Evolutionary conservation across 2,113 vertebrate species (phyloP).

Genomic region (Eidolon helvum): DNA sequence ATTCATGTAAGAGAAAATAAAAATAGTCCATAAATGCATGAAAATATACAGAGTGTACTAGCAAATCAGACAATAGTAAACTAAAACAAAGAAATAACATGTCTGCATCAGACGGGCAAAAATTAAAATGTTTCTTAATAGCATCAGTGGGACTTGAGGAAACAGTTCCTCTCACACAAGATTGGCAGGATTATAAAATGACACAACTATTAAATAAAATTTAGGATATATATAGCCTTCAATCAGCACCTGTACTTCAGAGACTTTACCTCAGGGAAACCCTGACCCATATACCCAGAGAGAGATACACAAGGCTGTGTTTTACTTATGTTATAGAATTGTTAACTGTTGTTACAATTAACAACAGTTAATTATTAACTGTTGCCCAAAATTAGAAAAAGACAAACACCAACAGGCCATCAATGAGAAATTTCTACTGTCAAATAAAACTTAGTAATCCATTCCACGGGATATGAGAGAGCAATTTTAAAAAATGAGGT

Average conservation of each 20-base stretch:
- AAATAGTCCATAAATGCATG: neutral
- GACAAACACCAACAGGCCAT: neutral
- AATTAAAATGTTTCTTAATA: conserved; percentile 22
- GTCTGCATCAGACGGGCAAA: neutral
- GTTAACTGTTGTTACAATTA: neutral
- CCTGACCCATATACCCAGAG: conserved; percentile 6
- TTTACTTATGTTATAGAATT: neutral
- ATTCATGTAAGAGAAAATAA: neutral
- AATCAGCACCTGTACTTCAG: neutral
- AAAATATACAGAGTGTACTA: neutral
- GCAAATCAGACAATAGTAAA: neutral
- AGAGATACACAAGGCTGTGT: neutral
- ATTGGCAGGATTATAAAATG: neutral
- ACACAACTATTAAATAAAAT: conserved; percentile 28
- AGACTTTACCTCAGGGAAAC: neutral
- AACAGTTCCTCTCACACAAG: neutral
- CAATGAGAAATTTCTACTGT: neutral
- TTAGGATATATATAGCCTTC: neutral
- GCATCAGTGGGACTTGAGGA: neutral
- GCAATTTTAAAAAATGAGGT: neutral
- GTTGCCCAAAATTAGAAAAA: neutral
- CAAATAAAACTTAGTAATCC: neutral
- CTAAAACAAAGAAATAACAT: neutral
- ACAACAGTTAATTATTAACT: neutral
- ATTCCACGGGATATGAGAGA: neutral